Percentiles rank a stretch among this genome's conserved stretches.
phyloP scores from a whole-genome alignment of 2,797 vertebrate species.

The Sciurus vulgaris region DNA sequence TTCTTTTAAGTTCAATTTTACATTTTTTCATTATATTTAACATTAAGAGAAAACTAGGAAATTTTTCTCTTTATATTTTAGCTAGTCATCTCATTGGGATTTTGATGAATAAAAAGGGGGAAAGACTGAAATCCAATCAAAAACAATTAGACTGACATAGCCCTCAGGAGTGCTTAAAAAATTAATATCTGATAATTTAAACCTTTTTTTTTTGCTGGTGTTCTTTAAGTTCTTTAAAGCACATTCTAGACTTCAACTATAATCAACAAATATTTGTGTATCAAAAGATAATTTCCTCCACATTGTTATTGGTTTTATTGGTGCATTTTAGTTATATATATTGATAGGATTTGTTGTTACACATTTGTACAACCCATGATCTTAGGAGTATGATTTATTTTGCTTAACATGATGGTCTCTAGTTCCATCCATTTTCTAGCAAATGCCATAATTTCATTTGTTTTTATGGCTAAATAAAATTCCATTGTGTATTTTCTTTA shows the following conservation, averaged over 20 bases:
- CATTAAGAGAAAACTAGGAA: background rate
- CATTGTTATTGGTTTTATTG: too few species aligned
- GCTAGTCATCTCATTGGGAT: background rate
- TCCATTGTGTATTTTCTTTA: too few species aligned
- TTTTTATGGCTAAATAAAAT: too few species aligned
- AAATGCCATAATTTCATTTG: too few species aligned
- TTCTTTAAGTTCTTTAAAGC: slow-evolving; percentile 52
- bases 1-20: slow-evolving; percentile 45
- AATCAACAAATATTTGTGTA: slow-evolving; percentile 20
- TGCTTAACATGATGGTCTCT: too few species aligned
- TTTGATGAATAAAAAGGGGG: too few species aligned
- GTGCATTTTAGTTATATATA: too few species aligned
- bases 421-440: too few species aligned
- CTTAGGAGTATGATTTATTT: too few species aligned
- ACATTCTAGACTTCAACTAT: slow-evolving; percentile 34
- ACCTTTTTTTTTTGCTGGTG: slow-evolving; percentile 7
- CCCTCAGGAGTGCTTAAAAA: background rate
- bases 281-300: background rate
- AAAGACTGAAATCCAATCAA: background rate
- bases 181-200: slow-evolving; percentile 11
- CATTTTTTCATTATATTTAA: slow-evolving; percentile 31
- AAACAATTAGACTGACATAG: slow-evolving; percentile 44
- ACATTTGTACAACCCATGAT: too few species aligned
- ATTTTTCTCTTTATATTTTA: slow-evolving; percentile 46
- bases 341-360: too few species aligned